Base-by-base conservation (phyloP, 2,113 vertebrate genomes). In the Corythoichthys intestinalis region DNA sequence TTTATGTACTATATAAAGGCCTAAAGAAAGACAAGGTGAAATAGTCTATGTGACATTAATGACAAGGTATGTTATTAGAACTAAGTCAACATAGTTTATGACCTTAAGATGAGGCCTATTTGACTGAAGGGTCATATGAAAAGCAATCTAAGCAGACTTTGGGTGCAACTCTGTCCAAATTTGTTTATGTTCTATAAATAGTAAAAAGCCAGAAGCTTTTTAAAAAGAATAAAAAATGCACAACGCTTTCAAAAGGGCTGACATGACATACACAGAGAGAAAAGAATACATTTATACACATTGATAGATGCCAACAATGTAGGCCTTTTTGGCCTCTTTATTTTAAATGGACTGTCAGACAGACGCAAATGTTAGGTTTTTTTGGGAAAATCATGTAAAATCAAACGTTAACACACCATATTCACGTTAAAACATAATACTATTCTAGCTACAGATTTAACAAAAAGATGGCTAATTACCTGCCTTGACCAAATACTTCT, bases 151-250 rank as follows among this genome's bases (percentile, higher is more conserved):
- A 74, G 75, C 76, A 78, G 76, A 81, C 69, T 70, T 41, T 84
- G 72, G 72, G 67, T 14, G 73, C 68, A 89, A 86, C 80, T 82
- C 81, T 87, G 77, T 77, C 76, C 74, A 73, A 72, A 81, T 89
- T 76, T 88, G 80, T 83, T 85, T 77, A 74, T 84, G 65, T 59
- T 69, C 88, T 91, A 90, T 83, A 81, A 86, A 91, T 89, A 90
- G 78, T 77, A 65, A 71, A 81, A 84, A 86, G 75, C 76, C 69
- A 60, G 57, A 75, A 58, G 76, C 79, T 82, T 81, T 84, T 75
- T 28, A 28, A 28, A 28, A 28, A 28, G 41, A 4, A 6, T 7
- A 14, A 58, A 81, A 88, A 80, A 73, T 85, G 74, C 67, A 81
- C 74, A 82, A 69, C 63, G 73, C 66, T 41, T 76, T 81, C 76